Conservation (phyloP, 2,113 vertebrate species). For the Amia ocellicauda region DNA sequence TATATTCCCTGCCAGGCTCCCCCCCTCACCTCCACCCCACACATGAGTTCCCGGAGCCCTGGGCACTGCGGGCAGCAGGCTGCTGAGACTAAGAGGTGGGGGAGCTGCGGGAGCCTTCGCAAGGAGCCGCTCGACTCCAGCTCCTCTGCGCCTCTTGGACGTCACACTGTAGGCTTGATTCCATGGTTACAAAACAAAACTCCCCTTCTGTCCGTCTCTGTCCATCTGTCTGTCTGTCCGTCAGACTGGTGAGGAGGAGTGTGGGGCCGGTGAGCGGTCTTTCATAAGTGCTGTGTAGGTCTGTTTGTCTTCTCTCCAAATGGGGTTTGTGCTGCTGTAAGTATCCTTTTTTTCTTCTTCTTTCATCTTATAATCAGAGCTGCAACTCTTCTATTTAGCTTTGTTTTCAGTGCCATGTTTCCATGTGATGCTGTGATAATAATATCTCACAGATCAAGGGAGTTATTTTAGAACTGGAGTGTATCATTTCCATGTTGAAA, state of each 20-base stretch:
- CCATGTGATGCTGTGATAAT: background rate
- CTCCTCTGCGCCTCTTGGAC: constrained; percentile 22
- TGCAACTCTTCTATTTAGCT: constrained; percentile 18
- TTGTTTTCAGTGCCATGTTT: constrained; percentile 4
- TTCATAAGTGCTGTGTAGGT: constrained; percentile 61
- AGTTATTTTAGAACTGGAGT: constrained; percentile 58
- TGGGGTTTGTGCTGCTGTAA: constrained; percentile 52
- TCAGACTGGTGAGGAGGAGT: constrained; percentile 8
- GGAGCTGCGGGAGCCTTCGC: background rate
- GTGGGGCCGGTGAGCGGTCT: constrained; percentile 49
- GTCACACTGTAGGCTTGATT: constrained; percentile 51
- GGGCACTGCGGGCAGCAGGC: constrained; percentile 12
- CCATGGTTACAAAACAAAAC: constrained; percentile 36
- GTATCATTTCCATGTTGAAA: constrained; percentile 58
- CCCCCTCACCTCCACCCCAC: constrained; percentile 33
- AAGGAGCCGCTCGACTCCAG: constrained; percentile 2
- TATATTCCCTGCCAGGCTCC: constrained; percentile 29
- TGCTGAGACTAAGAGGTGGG: background rate
- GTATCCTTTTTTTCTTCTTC: constrained; percentile 39
- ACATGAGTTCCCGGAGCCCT: constrained; percentile 19
- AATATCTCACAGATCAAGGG: constrained; percentile 3
- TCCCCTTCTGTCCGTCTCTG: constrained; percentile 31
- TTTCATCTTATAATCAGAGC: constrained; percentile 50
- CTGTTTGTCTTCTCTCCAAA: constrained; percentile 59
- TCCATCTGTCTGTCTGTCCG: constrained; percentile 27